Percentiles rank a stretch among this genome's conserved stretches.
These are phyloP conservation scores for Lucinisca nassula DNA, from an alignment of 2,888 invertebrate genomes.

Conservation along the genomic window DNA sequence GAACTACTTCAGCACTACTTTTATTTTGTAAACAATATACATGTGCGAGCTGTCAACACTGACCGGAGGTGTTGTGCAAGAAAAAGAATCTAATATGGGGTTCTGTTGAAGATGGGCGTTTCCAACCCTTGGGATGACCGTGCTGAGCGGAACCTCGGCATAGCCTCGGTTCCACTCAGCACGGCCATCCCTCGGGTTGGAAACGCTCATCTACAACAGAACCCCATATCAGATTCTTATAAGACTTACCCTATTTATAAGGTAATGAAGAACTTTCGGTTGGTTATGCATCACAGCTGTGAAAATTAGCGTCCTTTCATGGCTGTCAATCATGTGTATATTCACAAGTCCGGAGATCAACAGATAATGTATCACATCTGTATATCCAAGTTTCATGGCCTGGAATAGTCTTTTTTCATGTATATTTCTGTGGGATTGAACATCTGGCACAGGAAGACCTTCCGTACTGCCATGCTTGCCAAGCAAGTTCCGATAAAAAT, in stretches of 20 bases:
- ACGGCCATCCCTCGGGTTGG: too few relatives aligned
- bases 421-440: slow-evolving; percentile 43
- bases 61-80: too few relatives aligned
- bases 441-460: slow-evolving; percentile 29
- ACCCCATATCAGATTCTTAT: too few relatives aligned
- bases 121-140: too few relatives aligned
- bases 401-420: slow-evolving; percentile 81
- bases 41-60: too few relatives aligned
- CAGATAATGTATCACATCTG: slow-evolving; percentile 86
- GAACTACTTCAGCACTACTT: too few relatives aligned
- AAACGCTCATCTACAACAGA: too few relatives aligned
- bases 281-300: slow-evolving; percentile 86
- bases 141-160: too few relatives aligned
- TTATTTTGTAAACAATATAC: too few relatives aligned
- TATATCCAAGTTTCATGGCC: slow-evolving; percentile 82
- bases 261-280: slow-evolving; percentile 81
- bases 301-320: slow-evolving; percentile 83
- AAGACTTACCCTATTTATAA: slow-evolving; percentile 82
- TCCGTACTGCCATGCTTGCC: slow-evolving; percentile 60
- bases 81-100: too few relatives aligned
- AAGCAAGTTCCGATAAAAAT: slow-evolving; percentile 84
- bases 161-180: too few relatives aligned
- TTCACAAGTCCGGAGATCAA: slow-evolving; percentile 80
- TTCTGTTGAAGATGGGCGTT: too few relatives aligned
- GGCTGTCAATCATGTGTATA: slow-evolving; percentile 77